These are phyloP conservation scores for Scaptomyza reducta DNA, from an alignment of 2,888 invertebrate genomes.

Conservation along the genomic window DNA sequence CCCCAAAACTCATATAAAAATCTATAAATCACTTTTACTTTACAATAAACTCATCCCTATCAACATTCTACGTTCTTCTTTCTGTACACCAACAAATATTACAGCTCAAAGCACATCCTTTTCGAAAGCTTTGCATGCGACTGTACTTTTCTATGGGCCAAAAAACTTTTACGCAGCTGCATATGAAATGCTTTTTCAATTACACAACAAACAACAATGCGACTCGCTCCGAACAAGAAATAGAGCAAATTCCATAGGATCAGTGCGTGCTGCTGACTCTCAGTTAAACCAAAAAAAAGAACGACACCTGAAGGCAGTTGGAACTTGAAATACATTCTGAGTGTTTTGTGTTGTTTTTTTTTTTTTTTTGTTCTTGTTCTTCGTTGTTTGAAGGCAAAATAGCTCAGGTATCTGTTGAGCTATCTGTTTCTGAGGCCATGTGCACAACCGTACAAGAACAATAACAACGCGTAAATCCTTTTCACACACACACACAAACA, in stretches of 20 bases:
- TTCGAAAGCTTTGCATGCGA: conserved; percentile 42
- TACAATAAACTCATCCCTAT: not conserved
- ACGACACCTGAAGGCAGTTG: conserved; percentile 53
- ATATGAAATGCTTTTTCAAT: conserved; percentile 71
- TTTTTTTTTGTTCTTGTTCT: conserved; percentile 10
- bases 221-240: conserved; percentile 35
- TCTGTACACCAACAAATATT: not conserved
- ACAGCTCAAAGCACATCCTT: conserved; percentile 9
- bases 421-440: conserved; percentile 58
- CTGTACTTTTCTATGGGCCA: conserved; percentile 36
- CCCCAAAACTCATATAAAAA: no score
- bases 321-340: conserved; percentile 11
- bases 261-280: conserved; percentile 24
- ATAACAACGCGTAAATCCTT: conserved; percentile 70
- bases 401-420: conserved; percentile 74
- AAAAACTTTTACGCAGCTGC: conserved; percentile 70
- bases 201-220: conserved; percentile 59
- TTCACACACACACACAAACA: conserved; percentile 55
- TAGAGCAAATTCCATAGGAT: conserved; percentile 62
- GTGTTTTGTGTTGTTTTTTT: not conserved
- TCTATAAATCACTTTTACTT: no score
- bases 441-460: conserved; percentile 56
- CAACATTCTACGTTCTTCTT: not conserved
- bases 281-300: conserved; percentile 29
- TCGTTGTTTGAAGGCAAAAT: conserved; percentile 54